Base-by-base conservation (phyloP, 2,888 invertebrate species). In the Lithophane ornitopus region DNA sequence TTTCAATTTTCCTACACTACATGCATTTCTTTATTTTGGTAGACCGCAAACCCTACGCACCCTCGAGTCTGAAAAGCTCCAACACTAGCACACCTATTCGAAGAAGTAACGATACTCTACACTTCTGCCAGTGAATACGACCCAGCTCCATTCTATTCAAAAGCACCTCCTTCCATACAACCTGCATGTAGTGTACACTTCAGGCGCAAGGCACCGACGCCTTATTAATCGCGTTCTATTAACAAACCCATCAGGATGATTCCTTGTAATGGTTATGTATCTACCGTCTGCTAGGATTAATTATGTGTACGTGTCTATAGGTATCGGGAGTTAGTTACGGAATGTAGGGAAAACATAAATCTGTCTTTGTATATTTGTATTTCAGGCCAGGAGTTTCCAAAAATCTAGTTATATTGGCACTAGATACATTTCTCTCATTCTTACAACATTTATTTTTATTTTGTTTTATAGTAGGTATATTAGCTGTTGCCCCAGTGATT, bases 161-260 rank as follows among this genome's bases (percentile, higher is more conserved):
- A 62, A 81, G 34, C 63, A 44, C 19, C 41, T 75, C 41, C 26
- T 78, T 19, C 26, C 34, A 22, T 22, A 61, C 19, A 56, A 44
- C 12, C 67, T 52, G 82, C 58, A 76, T 63, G 82, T 62, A 79
- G 49, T 76, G 44, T 76, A 78, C 77, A 82, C 52, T 76, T 67
- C 16, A 14, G 59, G 52, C 44, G 82, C 62, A 26, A 67, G n/a
- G 19, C 12, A 67, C 76, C 49, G 39, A 41, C 81, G 4, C 54
- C 22, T 46, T 80, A 84, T 81, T 81, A 84, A 82, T 81, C 72
- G 85, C 68, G 56, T 80, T 74, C 81, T 84, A 84, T 74, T 80
- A 84, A 68, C 52, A 71, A 80, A 75, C 70, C 70, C 61, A 84
- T 84, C 76, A 34, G 16, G 39, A 62, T 65, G 62, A 72, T 66